Percentiles rank a stretch among this genome's conserved stretches.
These are phyloP conservation scores for Germaria angustata DNA, from an alignment of 2,888 invertebrate genomes.

Conservation along the genomic window DNA sequence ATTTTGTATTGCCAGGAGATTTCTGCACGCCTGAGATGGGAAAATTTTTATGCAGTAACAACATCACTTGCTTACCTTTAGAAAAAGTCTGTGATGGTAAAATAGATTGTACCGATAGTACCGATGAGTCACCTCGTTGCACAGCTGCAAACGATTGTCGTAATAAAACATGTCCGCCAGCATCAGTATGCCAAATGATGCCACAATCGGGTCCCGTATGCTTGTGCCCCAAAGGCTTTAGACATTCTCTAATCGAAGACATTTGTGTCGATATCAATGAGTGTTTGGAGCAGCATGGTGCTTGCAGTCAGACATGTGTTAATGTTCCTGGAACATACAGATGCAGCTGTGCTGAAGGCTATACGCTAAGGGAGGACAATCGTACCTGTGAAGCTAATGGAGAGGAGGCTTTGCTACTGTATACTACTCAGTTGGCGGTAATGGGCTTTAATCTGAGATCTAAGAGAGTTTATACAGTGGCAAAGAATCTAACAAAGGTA, in stretches of 20 bases:
- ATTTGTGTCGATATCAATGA: conserved; percentile 83
- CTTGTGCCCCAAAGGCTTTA: conserved; percentile 81
- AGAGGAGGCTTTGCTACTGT: conserved; percentile 86
- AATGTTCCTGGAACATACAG: conserved; percentile 83
- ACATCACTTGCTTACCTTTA: conserved; percentile 81
- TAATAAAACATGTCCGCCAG: conserved; percentile 74
- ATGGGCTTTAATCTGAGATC: conserved; percentile 84
- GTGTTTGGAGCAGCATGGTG: conserved; percentile 82
- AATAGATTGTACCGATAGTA: conserved; percentile 83
- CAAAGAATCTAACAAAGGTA: conserved; percentile 82
- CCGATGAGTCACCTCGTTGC: conserved; percentile 83
- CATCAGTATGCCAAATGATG: conserved; percentile 79
- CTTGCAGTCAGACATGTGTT: conserved; percentile 86
- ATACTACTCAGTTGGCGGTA: conserved; percentile 85
- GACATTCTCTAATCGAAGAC: conserved; percentile 69
- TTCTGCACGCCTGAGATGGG: conserved; percentile 80
- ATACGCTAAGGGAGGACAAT: conserved; percentile 81
- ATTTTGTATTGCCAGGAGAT: not conserved
- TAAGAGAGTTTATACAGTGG: conserved; percentile 79
- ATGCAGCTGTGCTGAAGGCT: conserved; percentile 85
- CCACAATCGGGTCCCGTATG: conserved; percentile 82
- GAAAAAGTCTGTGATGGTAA: conserved; percentile 82
- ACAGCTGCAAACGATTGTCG: conserved; percentile 70
- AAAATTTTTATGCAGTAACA: conserved; percentile 82
- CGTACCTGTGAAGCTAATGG: conserved; percentile 82